A percentile compares a stretch with the other conserved stretches of the same genome.
These are phyloP conservation scores for Hypotaenidia okinawae DNA, from an alignment of 2,797 vertebrate species.

Conservation along the genomic window DNA sequence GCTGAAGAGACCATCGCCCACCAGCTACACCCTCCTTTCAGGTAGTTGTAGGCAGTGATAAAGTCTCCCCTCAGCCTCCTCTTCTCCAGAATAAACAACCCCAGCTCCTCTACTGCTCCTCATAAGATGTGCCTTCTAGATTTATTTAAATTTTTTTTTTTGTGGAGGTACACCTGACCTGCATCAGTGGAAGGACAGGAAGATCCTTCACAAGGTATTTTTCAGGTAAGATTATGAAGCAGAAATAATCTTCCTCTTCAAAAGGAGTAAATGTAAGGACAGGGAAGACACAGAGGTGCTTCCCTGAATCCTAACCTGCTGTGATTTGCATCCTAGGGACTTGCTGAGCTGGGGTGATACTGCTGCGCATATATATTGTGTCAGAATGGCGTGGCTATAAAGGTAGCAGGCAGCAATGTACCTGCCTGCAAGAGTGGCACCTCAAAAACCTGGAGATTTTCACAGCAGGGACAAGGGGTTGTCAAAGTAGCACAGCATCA, in stretches of 20 bases:
- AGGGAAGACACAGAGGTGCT: background rate
- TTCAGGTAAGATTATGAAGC: background rate
- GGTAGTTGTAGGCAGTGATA: no score
- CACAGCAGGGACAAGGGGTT: background rate
- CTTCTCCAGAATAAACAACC: no score
- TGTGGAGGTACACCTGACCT: background rate
- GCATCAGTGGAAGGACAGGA: background rate
- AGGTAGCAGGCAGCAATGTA: background rate
- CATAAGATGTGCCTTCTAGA: no score
- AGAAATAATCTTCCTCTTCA: background rate
- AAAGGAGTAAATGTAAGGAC: background rate
- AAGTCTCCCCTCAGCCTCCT: no score
- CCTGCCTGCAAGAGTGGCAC: background rate
- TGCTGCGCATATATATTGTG: rapidly evolving
- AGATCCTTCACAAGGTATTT: background rate
- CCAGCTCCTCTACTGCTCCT: no score
- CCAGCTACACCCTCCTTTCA: no score
- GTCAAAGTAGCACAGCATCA: background rate
- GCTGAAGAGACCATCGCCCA: no score
- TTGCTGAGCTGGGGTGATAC: background rate
- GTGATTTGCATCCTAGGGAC: background rate
- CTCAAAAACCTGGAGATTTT: background rate
- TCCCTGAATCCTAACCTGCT: background rate
- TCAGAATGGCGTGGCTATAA: background rate
- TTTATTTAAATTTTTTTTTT: background rate